phyloP scores from a whole-genome alignment of 2,113 vertebrate genomes.

The Phycodurus eques region DNA sequence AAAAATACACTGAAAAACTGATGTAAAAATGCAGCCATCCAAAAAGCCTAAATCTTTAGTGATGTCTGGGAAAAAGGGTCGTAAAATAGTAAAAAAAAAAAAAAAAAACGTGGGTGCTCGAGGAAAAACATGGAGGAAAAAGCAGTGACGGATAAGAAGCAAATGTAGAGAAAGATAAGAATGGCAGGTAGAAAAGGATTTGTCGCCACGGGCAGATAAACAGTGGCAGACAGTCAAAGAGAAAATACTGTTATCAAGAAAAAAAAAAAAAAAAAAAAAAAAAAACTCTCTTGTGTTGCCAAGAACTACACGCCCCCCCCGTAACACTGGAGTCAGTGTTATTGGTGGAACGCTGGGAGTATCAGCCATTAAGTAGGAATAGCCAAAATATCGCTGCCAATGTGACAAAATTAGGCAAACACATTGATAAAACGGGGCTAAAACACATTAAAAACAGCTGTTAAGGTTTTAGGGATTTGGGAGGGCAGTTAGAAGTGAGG shows the following conservation, averaged over 20 bases:
- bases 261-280: slow-evolving; percentile 25
- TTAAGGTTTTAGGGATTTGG: slow-evolving; percentile 11
- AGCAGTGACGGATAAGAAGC: slow-evolving; percentile 88
- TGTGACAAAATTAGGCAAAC: slow-evolving; percentile 10
- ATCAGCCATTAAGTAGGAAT: background rate
- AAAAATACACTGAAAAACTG: slow-evolving; percentile 32
- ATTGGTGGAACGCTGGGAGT: background rate
- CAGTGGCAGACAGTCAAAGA: slow-evolving; percentile 64
- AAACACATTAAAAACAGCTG: slow-evolving; percentile 12
- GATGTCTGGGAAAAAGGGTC: slow-evolving; percentile 58
- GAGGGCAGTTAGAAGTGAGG: slow-evolving; percentile 16
- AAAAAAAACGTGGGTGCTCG: slow-evolving; percentile 77
- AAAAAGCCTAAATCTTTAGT: slow-evolving; percentile 54
- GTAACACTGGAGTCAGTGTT: background rate
- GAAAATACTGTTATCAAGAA: slow-evolving; percentile 64
- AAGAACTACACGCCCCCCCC: slow-evolving; percentile 45
- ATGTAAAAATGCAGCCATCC: slow-evolving; percentile 41
- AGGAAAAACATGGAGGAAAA: slow-evolving; percentile 82
- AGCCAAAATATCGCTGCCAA: slow-evolving; percentile 7
- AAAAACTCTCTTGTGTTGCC: slow-evolving; percentile 37
- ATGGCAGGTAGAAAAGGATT: slow-evolving; percentile 63
- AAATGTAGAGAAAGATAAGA: slow-evolving; percentile 69
- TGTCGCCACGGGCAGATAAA: slow-evolving; percentile 63
- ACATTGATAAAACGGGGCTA: background rate
- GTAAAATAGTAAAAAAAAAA: slow-evolving; percentile 65